Evolutionary conservation across 2,113 vertebrate genomes (phyloP).

Genomic region (Alaudala cheleensis): DNA sequence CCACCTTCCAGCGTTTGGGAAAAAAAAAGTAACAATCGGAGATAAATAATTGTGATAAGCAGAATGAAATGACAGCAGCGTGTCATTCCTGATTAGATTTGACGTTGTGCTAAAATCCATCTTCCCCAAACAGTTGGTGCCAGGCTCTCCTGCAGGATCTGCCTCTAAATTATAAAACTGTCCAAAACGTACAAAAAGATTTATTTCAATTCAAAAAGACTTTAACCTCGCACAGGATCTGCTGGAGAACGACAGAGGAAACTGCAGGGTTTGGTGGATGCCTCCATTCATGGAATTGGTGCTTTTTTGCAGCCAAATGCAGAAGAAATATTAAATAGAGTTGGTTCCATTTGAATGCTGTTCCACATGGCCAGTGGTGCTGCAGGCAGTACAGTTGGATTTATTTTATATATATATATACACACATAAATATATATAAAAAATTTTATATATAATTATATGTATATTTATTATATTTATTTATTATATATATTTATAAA

Average conservation of each 20-base stretch:
- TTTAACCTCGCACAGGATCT: too few relatives aligned
- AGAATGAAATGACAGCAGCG: neutral
- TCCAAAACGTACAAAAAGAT: neutral
- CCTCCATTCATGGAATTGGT: neutral
- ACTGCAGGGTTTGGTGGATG: accelerated
- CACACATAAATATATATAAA: too few relatives aligned
- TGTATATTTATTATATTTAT: too few relatives aligned
- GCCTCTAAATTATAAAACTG: neutral
- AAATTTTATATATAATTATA: too few relatives aligned
- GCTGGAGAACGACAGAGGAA: neutral
- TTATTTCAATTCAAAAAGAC: conserved; percentile 2
- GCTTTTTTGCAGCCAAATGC: neutral
- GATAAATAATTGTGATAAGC: neutral
- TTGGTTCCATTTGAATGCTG: neutral
- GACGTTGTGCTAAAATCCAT: neutral
- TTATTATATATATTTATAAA: too few relatives aligned
- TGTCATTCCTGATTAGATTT: neutral
- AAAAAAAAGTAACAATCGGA: neutral
- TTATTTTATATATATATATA: neutral
- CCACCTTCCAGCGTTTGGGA: neutral
- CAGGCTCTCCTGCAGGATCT: neutral
- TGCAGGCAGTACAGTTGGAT: neutral
- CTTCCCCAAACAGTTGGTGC: neutral
- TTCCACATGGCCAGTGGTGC: neutral
- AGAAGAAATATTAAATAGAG: neutral